A percentile compares a stretch with the other conserved stretches of the same genome.
phyloP scores from a whole-genome alignment of 2,888 invertebrate genomes.

The Tetropium fuscum region DNA sequence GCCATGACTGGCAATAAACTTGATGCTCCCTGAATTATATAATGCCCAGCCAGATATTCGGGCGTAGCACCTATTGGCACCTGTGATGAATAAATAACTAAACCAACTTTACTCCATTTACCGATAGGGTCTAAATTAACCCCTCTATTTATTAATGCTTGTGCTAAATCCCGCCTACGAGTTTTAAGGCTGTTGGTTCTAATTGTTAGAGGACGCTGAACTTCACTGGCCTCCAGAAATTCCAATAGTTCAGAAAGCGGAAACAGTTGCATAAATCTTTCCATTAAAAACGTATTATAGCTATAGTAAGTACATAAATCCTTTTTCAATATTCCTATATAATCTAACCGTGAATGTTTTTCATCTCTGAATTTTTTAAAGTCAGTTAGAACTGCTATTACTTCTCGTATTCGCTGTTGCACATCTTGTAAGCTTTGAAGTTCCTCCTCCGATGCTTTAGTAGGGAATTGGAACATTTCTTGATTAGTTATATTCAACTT shows the following conservation, averaged over 20 bases:
- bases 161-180: conserved; percentile 91
- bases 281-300: conserved; percentile 98
- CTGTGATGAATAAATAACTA: conserved; percentile 95
- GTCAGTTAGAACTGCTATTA: conserved; percentile 82
- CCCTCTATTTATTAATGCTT: conserved; percentile 94
- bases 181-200: conserved; percentile 96
- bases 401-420: conserved; percentile 90
- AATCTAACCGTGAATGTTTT: conserved; percentile 82
- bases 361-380: conserved; percentile 78
- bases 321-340: conserved; percentile 80
- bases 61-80: conserved; percentile 99
- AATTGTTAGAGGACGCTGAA: conserved; percentile 93
- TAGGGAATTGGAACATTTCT: conserved; percentile 84
- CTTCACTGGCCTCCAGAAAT: conserved; percentile 96
- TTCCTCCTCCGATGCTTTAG: conserved; percentile 79
- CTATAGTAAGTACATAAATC: conserved; percentile 96
- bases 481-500: conserved; percentile 82
- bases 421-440: conserved; percentile 83
- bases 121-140: conserved; percentile 98
- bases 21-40: conserved; percentile 72
- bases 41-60: conserved; percentile 86
- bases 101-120: conserved; percentile 98
- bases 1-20: conserved; percentile 99
- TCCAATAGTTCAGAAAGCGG: conserved; percentile 88
- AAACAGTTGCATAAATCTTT: conserved; percentile 90